Conservation (phyloP, 30 jellyfish, hydroid and myxozoan species). For the Mastigias papua region DNA sequence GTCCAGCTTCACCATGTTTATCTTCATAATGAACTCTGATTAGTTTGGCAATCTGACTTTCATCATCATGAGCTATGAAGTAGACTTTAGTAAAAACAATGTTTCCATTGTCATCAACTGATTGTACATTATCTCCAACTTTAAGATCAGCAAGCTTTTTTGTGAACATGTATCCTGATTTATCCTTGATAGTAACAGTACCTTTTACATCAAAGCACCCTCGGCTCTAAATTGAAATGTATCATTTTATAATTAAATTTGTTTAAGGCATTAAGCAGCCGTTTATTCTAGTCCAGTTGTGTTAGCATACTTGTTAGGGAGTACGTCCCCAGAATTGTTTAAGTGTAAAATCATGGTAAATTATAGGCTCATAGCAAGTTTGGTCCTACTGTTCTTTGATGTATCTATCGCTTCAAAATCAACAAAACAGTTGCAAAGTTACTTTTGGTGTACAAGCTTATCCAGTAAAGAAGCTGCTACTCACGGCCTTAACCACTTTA, state of each 20-base stretch:
- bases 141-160: constrained; percentile 20
- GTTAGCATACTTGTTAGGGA: too few species aligned
- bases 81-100: constrained; percentile 40
- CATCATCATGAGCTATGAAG: constrained; percentile 62
- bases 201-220: constrained; percentile 57
- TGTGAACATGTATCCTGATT: constrained; percentile 2
- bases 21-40: constrained; percentile 29
- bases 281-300: too few species aligned
- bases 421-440: too few species aligned
- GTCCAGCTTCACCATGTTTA: neutral
- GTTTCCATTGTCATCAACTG: constrained; percentile 57
- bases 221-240: neutral
- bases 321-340: too few species aligned
- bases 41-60: constrained; percentile 2
- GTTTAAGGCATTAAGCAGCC: too few species aligned
- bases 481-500: constrained; percentile 21
- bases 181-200: neutral
- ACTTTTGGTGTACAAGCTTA: too few species aligned
- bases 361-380: too few species aligned
- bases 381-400: too few species aligned
- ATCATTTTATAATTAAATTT: neutral
- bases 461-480: too few species aligned
- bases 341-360: too few species aligned
- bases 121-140: constrained; percentile 63
- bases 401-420: too few species aligned